Evolutionary conservation across 2,113 vertebrate genomes (phyloP), one percentile per base, ranked within the genome.

Genomic region (Ancistrus triradiatus): DNA sequence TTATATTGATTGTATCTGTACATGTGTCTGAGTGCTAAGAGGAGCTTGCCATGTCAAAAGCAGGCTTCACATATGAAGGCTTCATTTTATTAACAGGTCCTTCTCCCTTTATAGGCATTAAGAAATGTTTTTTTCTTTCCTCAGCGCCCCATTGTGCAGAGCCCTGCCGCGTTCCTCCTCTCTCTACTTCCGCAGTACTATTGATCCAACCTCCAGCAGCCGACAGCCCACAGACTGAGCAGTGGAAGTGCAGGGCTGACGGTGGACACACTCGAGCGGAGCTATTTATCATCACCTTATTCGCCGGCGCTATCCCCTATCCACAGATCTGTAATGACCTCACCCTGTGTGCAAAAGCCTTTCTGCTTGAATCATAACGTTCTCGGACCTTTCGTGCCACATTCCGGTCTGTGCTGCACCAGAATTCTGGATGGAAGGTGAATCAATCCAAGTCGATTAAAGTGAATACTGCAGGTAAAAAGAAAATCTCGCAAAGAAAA

Each of bases 161-260:
- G 38, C 35, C 61, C 57, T 22, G n/a, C 46, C 22, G 44, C 57
- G 51, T 62, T 67, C 35, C 19, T 63, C 44, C 65, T 63, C 59
- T 68, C 59, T 52, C 43, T 15, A 50, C 24, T 68, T 68, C 65
- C 53, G 65, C 70, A 73, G 70, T 72, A 55, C 63, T 72, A 72
- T 72, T 72, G 70, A 72, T 72, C 65, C 47, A 15, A 40, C 35
- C 51, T 63, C 40, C 46, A 62, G 21, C 28, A 44, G 40, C 22
- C 28, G 70, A 63, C 46, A 68, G 58, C 59, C 7, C 38, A 47
- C 46, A 58, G 42, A 49, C 40, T 47, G 17, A 47, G 42, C 44
- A 53, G 38, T 33, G 27, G 15, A 53, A 63, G 51, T 58, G 59
- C 59, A 40, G 22, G 46, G 47, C 46, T 31, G n/a, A 60, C 35